Base-by-base conservation (phyloP, 2,113 vertebrate genomes). In the Dunckerocampus dactyliophorus region DNA sequence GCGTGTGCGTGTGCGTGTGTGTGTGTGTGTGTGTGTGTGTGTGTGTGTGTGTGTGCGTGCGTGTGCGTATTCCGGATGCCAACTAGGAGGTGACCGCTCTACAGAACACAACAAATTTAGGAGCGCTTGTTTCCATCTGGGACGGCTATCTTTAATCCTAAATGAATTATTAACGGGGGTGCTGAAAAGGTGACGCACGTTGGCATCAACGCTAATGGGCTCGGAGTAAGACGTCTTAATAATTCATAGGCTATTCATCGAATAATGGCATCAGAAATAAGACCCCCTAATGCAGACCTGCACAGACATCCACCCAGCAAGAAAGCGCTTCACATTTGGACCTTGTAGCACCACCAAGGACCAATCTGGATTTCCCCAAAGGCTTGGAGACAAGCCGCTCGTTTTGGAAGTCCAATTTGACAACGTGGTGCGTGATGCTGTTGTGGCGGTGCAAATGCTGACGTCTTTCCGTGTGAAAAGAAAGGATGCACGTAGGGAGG, bases 251-350 rank as follows among this genome's bases (percentile, higher is more conserved):
- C 82, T 76, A 85, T 86, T 85, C 82, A 84, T 89, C 72, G 80
- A 88, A 87, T 86, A 81, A 89, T 80, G 80, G 67, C 8, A 48
- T 84, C 77, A 75, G 67, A 77, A 82, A 89, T 88, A 80, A 77
- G 67, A 76, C 83, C 61, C 61, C 59, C 62, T 70, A 65, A 63
- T 63, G 64, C 64, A 80, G 72, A 82, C 70, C 81, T 82, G 86
- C 75, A 85, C 76, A 84, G 56, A 81, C 79, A 84, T 82, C 77
- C 77, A 84, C 56, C 62, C 56, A 72, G 71, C 62, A 71, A 51
- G 79, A 78, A 88, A 89, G 87, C 71, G 31, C 82, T 81, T 87
- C 73, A 89, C 85, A 88, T 88, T 89, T 89, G 88, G 79, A 88
- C 82, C 84, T 77, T 47, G 59, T 54, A 83, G 84, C 85, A 87